Conservation (phyloP, 2,888 invertebrate genomes). For the Stramonita haemastoma region DNA sequence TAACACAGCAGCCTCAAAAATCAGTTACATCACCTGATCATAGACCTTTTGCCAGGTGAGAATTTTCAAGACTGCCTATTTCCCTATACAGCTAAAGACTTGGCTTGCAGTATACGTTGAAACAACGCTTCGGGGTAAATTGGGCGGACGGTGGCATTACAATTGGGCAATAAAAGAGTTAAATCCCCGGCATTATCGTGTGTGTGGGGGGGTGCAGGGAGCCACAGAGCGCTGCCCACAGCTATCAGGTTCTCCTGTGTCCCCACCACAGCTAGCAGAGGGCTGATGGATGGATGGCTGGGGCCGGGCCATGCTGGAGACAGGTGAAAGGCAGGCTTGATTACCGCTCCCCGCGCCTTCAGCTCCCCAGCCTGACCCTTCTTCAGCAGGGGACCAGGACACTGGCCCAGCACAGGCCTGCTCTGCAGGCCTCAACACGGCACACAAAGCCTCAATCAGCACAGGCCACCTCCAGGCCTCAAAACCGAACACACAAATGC, state of each 20-base stretch:
- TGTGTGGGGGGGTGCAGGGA: background rate
- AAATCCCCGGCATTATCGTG: background rate
- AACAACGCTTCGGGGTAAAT: background rate
- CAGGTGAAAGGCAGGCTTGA: slow-evolving; percentile 21
- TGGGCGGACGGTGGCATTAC: background rate
- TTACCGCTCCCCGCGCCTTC: slow-evolving; percentile 26
- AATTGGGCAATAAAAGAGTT: background rate
- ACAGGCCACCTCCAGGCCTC: too few species aligned
- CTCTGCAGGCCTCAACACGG: too few species aligned
- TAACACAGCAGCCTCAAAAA: too few species aligned
- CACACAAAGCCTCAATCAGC: too few species aligned
- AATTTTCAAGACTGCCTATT: too few species aligned
- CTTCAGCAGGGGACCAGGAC: background rate
- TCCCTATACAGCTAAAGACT: background rate
- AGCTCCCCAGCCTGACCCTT: slow-evolving; percentile 24
- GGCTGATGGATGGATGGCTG: slow-evolving; percentile 41
- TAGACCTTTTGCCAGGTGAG: too few species aligned
- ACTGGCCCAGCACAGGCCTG: too few species aligned
- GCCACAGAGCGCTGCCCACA: background rate
- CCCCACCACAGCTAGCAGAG: background rate
- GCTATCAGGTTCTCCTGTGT: background rate
- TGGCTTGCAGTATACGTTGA: background rate
- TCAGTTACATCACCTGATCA: too few species aligned
- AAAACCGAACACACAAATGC: too few species aligned
- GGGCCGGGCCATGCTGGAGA: slow-evolving; percentile 1